Conservation (phyloP, 2,888 invertebrate genomes). For the Heliconius erato region DNA sequence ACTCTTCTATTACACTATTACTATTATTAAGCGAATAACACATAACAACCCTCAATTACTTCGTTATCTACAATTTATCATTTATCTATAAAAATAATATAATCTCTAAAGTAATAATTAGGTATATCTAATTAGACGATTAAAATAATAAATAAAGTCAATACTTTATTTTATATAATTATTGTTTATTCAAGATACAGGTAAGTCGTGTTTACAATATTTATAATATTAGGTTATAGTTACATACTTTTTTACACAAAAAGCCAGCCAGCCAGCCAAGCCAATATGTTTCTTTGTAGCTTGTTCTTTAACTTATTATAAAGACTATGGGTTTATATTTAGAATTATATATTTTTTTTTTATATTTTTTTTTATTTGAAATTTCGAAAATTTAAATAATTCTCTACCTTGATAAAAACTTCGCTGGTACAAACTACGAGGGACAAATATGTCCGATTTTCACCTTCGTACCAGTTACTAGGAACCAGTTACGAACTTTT, state of each 20-base stretch:
- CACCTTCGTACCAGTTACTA: no score
- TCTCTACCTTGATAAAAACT: no score
- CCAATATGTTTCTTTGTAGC: background rate
- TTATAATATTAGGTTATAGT: background rate
- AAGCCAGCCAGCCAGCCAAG: background rate
- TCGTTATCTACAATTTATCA: slow-evolving; percentile 2
- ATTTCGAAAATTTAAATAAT: no score
- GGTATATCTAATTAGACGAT: slow-evolving; percentile 11
- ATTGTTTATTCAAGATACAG: background rate
- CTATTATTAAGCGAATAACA: background rate
- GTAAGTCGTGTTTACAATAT: slow-evolving; percentile 15
- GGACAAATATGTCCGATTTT: no score
- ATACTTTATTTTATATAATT: background rate
- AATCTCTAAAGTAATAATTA: slow-evolving; percentile 10
- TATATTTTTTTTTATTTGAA: no score
- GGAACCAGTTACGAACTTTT: no score
- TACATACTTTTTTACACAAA: background rate
- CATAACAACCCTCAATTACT: background rate
- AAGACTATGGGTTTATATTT: no score
- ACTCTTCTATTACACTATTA: background rate
- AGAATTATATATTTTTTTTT: no score
- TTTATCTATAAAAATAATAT: slow-evolving; percentile 20
- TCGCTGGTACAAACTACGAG: no score
- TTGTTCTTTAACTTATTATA: no score
- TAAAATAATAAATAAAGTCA: background rate